Percentiles rank a stretch among this genome's conserved stretches.
Conservation (phyloP, 2,888 invertebrate species). For the Oscheius myriophilus region DNA sequence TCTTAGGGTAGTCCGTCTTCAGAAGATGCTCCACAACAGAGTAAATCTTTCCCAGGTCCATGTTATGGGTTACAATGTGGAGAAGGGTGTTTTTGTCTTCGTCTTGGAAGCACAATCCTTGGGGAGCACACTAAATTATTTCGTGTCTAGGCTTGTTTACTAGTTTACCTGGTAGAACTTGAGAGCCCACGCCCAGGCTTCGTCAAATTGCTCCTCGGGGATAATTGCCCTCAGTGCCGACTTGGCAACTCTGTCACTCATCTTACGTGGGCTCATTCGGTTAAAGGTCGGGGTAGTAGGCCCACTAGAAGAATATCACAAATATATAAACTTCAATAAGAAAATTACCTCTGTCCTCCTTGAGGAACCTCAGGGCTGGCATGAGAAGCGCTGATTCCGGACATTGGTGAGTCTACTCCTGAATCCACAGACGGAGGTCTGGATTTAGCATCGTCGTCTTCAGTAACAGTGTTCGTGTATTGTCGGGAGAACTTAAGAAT, state of each 20-base stretch:
- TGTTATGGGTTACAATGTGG: constrained; percentile 68
- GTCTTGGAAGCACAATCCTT: constrained; percentile 53
- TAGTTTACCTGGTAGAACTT: constrained; percentile 49
- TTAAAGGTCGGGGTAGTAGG: constrained; percentile 46
- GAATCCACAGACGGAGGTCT: constrained; percentile 58
- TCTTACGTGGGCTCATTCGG: constrained; percentile 41
- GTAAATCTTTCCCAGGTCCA: constrained; percentile 68
- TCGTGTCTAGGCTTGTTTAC: neutral
- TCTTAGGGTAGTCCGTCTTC: constrained; percentile 52
- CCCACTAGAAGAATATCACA: too few species aligned
- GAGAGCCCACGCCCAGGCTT: constrained; percentile 68
- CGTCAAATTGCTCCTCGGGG: constrained; percentile 60
- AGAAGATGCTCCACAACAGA: constrained; percentile 69
- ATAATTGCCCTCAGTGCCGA: constrained; percentile 62
- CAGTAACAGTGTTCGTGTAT: constrained; percentile 34
- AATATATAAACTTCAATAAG: constrained; percentile 10
- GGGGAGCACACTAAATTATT: constrained; percentile 27
- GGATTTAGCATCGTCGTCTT: constrained; percentile 33
- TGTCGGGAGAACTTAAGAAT: constrained; percentile 68
- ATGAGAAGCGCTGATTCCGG: constrained; percentile 62
- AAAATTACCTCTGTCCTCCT: constrained; percentile 40
- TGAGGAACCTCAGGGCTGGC: constrained; percentile 62
- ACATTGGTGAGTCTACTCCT: constrained; percentile 67
- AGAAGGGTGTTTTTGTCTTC: constrained; percentile 69
- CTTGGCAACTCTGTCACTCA: constrained; percentile 53